Conservation (phyloP, 2,797 vertebrate genomes). For the Anableps anableps region DNA sequence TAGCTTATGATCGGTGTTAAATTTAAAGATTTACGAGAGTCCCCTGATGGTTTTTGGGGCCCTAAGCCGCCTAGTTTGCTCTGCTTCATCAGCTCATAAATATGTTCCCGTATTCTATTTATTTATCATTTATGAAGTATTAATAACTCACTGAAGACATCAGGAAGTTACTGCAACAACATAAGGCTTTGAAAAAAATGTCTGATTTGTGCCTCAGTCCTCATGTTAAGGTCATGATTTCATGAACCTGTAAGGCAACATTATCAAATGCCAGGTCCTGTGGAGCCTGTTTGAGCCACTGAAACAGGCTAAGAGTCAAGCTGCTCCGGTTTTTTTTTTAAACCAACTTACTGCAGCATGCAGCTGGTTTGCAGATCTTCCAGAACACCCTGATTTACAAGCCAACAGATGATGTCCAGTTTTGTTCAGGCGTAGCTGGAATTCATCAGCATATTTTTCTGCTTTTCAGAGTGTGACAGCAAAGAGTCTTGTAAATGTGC, state of each 20-base stretch:
- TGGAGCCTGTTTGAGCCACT: background rate
- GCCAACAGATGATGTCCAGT: slow-evolving; percentile 28
- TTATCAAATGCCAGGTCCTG: background rate
- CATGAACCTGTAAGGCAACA: background rate
- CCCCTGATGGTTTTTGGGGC: background rate
- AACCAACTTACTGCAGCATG: background rate
- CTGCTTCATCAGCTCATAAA: background rate
- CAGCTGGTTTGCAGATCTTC: slow-evolving; percentile 5
- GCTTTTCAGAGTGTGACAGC: background rate
- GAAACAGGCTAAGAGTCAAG: background rate
- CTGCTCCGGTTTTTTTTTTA: background rate
- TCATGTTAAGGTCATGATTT: background rate
- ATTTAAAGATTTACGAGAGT: no score
- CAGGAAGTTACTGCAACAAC: background rate
- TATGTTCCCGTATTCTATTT: slow-evolving; percentile 1
- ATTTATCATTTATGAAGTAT: no score
- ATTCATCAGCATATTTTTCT: background rate
- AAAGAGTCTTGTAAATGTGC: no score
- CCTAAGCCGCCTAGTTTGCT: background rate
- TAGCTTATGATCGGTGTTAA: no score
- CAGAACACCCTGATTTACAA: slow-evolving; percentile 20
- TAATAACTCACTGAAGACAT: background rate
- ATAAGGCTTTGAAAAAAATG: background rate
- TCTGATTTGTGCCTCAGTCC: background rate
- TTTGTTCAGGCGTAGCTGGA: slow-evolving; percentile 1